Conservation (phyloP, 1,140 invertebrate genomes). For the Spodoptera litura region DNA sequence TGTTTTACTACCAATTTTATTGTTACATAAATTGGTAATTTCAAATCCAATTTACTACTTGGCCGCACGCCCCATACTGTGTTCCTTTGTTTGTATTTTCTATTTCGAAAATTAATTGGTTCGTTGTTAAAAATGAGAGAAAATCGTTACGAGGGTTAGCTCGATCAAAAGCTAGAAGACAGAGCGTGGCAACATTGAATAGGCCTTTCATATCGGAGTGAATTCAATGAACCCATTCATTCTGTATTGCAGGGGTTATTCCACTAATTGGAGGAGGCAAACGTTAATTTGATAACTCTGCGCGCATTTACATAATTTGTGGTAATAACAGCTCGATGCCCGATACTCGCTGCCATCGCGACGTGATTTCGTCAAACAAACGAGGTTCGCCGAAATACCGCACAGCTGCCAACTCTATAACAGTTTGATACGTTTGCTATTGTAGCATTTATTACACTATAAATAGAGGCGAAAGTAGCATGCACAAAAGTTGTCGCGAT, state of each 20-base stretch:
- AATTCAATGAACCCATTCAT: constrained; percentile 51
- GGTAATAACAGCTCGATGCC: constrained; percentile 49
- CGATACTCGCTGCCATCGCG: constrained; percentile 11
- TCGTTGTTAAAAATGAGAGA: constrained; percentile 18
- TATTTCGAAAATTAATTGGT: constrained; percentile 34
- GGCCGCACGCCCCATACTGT: too few species aligned
- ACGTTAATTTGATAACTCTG: constrained; percentile 55
- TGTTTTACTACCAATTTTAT: background rate
- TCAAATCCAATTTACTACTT: background rate
- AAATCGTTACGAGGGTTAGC: constrained; percentile 28
- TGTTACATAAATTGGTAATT: background rate
- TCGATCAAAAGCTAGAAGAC: constrained; percentile 33
- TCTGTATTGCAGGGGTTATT: constrained; percentile 43
- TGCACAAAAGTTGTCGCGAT: background rate
- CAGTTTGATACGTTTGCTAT: background rate
- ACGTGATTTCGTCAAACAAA: constrained; percentile 35
- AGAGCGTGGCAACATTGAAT: constrained; percentile 38
- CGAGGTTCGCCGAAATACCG: constrained; percentile 21
- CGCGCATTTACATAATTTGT: constrained; percentile 59
- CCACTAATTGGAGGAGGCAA: constrained; percentile 54
- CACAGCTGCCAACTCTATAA: constrained; percentile 32
- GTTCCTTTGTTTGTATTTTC: background rate
- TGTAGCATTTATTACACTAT: background rate
- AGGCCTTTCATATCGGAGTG: constrained; percentile 37
- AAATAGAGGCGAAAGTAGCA: constrained; percentile 9